A percentile compares a stretch with the other conserved stretches of the same genome.
Conservation (phyloP, 1,140 invertebrate species). For the Drosophila ironensis region DNA sequence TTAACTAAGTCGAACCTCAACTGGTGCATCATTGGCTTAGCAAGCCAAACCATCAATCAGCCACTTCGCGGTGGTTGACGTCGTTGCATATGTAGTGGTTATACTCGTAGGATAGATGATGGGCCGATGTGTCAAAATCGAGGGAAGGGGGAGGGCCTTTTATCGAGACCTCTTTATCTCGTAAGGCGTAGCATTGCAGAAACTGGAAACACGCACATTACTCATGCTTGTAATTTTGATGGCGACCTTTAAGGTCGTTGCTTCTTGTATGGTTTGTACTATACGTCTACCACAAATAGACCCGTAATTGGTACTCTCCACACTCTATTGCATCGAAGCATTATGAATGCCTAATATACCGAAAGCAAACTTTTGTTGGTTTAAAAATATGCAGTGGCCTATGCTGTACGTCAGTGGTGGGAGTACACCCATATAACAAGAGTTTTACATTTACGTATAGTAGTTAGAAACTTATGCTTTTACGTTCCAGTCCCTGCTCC, state of each 20-base stretch:
- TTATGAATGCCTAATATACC: slow-evolving; percentile 49
- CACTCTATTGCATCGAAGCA: slow-evolving; percentile 39
- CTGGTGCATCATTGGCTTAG: slow-evolving; percentile 45
- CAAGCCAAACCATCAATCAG: slow-evolving; percentile 21
- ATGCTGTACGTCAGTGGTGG: slow-evolving; percentile 23
- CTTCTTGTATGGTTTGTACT: slow-evolving; percentile 3
- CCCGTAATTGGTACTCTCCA: slow-evolving; percentile 55
- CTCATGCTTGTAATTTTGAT: slow-evolving; percentile 72
- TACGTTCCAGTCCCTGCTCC: background rate
- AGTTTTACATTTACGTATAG: slow-evolving; percentile 67
- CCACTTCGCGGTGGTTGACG: background rate
- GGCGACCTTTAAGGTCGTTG: slow-evolving; percentile 41
- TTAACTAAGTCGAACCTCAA: slow-evolving; percentile 56
- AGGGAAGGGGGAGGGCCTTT: slow-evolving; percentile 18
- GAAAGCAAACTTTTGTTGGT: slow-evolving; percentile 35
- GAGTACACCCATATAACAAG: slow-evolving; percentile 43
- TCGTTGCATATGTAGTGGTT: background rate
- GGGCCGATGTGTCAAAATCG: slow-evolving; percentile 4
- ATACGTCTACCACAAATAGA: slow-evolving; percentile 39
- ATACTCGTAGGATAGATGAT: slow-evolving; percentile 1
- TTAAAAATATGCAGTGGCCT: slow-evolving; percentile 22
- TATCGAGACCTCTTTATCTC: slow-evolving; percentile 53
- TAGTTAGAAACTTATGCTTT: slow-evolving; percentile 36
- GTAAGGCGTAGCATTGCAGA: slow-evolving; percentile 57
- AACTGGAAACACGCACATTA: slow-evolving; percentile 48